Evolutionary conservation across 2,113 vertebrate species (phyloP).

Genomic region (Callopanchax toddi): DNA sequence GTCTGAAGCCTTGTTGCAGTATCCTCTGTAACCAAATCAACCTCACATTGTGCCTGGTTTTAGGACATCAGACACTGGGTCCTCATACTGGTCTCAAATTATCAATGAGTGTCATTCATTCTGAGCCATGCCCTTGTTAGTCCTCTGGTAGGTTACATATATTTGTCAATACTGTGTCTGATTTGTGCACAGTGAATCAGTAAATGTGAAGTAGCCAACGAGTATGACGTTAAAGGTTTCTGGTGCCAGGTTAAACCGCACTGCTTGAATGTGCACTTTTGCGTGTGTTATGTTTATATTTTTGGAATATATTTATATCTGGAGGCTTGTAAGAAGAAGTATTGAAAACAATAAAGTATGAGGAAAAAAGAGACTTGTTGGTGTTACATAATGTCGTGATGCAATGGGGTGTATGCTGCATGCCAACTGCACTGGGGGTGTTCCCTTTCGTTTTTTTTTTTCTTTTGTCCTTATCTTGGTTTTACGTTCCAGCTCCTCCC

Average conservation of each 20-base stretch:
- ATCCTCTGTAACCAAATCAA: constrained; percentile 66
- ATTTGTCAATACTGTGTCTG: constrained; percentile 35
- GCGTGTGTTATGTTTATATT: constrained; percentile 68
- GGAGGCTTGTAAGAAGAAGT: constrained; percentile 58
- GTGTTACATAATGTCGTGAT: constrained; percentile 18
- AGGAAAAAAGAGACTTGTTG: constrained; percentile 27
- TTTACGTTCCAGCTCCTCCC: constrained; percentile 49
- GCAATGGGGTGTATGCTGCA: constrained; percentile 2
- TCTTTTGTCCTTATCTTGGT: constrained; percentile 46
- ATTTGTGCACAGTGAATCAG: constrained; percentile 40
- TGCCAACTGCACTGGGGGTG: background rate
- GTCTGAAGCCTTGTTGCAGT: constrained; percentile 58
- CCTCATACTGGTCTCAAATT: constrained; percentile 43
- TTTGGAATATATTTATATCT: constrained; percentile 70
- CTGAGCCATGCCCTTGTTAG: constrained; percentile 46
- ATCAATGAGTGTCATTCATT: constrained; percentile 44
- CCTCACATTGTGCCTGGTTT: constrained; percentile 71
- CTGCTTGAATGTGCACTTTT: constrained; percentile 66
- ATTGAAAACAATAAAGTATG: constrained; percentile 61
- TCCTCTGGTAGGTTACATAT: constrained; percentile 35
- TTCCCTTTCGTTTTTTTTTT: background rate
- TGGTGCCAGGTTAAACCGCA: constrained; percentile 42
- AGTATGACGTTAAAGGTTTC: constrained; percentile 44
- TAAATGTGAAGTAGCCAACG: constrained; percentile 50
- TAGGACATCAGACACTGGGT: constrained; percentile 48